Conservation (phyloP, 92 coral and sea anemone genomes). For the Porites divaricata region DNA sequence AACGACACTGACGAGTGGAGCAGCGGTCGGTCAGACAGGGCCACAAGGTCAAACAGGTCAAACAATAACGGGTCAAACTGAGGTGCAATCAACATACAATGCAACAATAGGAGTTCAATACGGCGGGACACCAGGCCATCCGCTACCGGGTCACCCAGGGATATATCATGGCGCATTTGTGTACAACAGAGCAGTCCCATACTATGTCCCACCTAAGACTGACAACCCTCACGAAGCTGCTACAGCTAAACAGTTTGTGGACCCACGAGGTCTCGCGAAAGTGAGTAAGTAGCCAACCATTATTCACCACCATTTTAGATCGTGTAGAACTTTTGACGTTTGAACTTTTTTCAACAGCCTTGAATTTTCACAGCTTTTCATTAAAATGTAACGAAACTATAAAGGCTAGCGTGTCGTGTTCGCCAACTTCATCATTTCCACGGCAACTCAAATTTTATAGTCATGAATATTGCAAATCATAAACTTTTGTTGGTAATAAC, state of each 20-base stretch:
- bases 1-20: neutral
- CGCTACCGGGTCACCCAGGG: slow-evolving; percentile 23
- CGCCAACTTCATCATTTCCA: too few species aligned
- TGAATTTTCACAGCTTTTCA: too few species aligned
- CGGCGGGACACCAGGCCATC: neutral
- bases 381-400: too few species aligned
- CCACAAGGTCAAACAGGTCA: slow-evolving; percentile 4
- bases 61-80: neutral
- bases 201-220: slow-evolving; percentile 21
- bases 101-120: slow-evolving; percentile 2
- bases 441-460: too few species aligned
- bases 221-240: slow-evolving; percentile 24
- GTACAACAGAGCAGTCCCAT: slow-evolving; percentile 30
- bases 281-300: slow-evolving; percentile 24
- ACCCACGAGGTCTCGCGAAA: slow-evolving; percentile 37
- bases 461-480: too few species aligned
- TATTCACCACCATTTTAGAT: neutral
- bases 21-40: neutral
- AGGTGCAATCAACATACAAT: neutral
- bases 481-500: too few species aligned
- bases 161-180: slow-evolving; percentile 39
- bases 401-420: too few species aligned
- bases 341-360: too few species aligned
- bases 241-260: slow-evolving; percentile 15
- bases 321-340: too few species aligned